These are phyloP conservation scores for Melanchra persicariae DNA, from an alignment of 2,888 invertebrate species.

Conservation along the genomic window DNA sequence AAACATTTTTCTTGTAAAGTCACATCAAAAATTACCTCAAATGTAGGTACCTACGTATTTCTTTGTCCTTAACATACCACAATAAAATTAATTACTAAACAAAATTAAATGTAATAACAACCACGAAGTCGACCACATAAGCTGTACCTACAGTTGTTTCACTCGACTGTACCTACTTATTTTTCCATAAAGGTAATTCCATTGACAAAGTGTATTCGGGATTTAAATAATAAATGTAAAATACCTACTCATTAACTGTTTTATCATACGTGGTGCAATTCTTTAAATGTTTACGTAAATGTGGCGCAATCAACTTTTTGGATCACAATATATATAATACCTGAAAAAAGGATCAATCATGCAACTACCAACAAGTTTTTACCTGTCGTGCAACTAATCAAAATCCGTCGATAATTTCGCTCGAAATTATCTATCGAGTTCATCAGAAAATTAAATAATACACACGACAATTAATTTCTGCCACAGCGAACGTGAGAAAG, in stretches of 20 bases:
- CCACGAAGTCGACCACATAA: no score
- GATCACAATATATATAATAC: neutral
- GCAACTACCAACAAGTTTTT: neutral
- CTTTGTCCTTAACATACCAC: no score
- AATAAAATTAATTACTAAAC: no score
- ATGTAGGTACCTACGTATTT: no score
- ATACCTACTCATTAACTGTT: neutral
- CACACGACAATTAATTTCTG: slow-evolving; percentile 32
- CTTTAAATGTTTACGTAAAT: slow-evolving; percentile 5
- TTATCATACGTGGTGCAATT: slow-evolving; percentile 14
- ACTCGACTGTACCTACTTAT: no score
- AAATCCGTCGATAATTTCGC: slow-evolving; percentile 9
- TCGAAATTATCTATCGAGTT: slow-evolving; percentile 20
- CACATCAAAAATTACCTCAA: no score
- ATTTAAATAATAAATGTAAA: no score
- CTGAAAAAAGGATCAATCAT: neutral
- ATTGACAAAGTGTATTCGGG: no score
- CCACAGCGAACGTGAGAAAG: slow-evolving; percentile 51
- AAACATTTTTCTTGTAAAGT: no score
- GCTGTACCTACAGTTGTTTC: no score
- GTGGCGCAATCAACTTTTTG: slow-evolving; percentile 13
- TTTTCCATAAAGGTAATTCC: no score
- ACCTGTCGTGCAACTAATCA: slow-evolving; percentile 15
- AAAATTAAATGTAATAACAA: no score
- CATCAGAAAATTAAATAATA: slow-evolving; percentile 35